A percentile compares a stretch with the other conserved stretches of the same genome.
Conservation (phyloP, 2,113 vertebrate genomes). For the Daubentonia madagascariensis region DNA sequence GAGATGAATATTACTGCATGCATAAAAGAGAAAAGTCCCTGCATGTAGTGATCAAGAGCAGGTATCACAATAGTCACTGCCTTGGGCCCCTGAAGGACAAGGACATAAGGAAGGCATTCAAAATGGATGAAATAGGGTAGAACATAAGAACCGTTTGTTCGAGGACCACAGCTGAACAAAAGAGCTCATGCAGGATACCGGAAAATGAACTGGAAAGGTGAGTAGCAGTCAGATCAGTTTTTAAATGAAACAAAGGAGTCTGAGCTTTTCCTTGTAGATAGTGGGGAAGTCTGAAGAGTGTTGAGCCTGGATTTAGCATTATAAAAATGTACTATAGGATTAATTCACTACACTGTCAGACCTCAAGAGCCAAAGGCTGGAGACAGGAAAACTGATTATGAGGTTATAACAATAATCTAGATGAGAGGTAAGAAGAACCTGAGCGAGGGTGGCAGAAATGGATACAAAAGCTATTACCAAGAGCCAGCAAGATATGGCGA, state of each 20-base stretch:
- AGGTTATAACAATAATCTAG: neutral
- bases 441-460: neutral
- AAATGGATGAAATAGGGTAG: neutral
- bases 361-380: neutral
- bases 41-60: neutral
- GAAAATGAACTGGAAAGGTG: neutral
- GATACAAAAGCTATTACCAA: neutral
- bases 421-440: neutral
- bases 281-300: neutral
- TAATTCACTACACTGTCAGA: neutral
- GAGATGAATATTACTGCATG: neutral
- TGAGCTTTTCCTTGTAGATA: neutral
- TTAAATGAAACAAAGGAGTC: neutral
- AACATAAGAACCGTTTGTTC: neutral
- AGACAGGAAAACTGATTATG: neutral
- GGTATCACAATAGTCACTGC: neutral
- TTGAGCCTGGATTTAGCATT: neutral
- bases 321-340: neutral
- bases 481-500: neutral
- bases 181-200: neutral
- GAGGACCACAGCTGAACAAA: neutral
- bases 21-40: neutral
- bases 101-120: neutral
- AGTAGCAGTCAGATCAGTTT: neutral
- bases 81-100: neutral